Conservation (phyloP, 2,888 invertebrate species). For the Ormyrus labotus region DNA sequence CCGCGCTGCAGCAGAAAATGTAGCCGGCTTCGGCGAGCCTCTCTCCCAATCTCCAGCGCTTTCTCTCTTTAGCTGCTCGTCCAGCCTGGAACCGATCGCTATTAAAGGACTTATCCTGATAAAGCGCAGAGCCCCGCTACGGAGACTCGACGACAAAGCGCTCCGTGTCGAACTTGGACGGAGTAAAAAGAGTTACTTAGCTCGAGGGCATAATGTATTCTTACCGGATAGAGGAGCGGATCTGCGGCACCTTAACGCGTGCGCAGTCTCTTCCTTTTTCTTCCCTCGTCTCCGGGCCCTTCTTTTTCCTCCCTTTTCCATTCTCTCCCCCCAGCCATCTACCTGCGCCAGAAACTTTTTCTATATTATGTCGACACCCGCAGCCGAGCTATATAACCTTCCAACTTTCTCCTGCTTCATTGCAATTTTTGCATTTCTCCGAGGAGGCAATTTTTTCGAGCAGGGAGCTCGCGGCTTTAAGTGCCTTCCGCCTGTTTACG, state of each 20-base stretch:
- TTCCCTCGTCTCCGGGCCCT: constrained; percentile 52
- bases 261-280: constrained; percentile 6
- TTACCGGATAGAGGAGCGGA: constrained; percentile 12
- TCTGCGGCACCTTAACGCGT: constrained; percentile 24
- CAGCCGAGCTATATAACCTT: constrained; percentile 2
- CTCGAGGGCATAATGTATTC: constrained; percentile 26
- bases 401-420: neutral
- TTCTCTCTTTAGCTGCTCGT: neutral
- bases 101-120: constrained; percentile 12
- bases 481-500: constrained; percentile 17
- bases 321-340: constrained; percentile 13
- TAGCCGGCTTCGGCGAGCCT: constrained; percentile 39
- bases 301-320: constrained; percentile 23
- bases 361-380: constrained; percentile 26
- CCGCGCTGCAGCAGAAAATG: neutral
- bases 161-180: neutral
- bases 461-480: constrained; percentile 1
- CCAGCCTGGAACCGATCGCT: neutral
- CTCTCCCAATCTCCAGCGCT: constrained; percentile 33
- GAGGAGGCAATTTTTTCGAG: neutral
- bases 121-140: neutral
- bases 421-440: neutral
- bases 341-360: constrained; percentile 13
- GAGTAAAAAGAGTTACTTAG: constrained; percentile 18
- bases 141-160: constrained; percentile 8